These are phyloP conservation scores for Cantharis nigra DNA, from an alignment of 2,888 invertebrate genomes.

Conservation along the genomic window DNA sequence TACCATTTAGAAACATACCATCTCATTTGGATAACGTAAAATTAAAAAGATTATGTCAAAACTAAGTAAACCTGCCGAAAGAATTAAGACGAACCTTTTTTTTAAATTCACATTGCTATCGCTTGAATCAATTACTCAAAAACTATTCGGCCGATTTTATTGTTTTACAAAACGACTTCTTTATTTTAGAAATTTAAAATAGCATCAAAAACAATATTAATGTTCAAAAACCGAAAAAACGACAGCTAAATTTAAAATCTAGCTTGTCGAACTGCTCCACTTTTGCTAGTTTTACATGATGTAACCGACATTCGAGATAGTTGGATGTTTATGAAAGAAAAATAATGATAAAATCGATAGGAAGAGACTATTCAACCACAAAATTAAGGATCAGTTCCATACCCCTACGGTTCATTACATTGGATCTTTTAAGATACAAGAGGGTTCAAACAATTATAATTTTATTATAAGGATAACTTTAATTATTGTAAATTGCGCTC, in stretches of 20 bases:
- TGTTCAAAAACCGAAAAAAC: too few species aligned
- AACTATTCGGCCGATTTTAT: too few species aligned
- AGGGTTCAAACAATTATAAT: background rate
- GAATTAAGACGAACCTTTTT: too few species aligned
- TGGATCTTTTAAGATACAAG: background rate
- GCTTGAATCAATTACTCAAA: too few species aligned
- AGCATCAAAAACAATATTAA: too few species aligned
- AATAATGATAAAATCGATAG: background rate
- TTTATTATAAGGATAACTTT: background rate
- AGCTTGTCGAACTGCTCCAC: too few species aligned
- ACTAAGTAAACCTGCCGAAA: too few species aligned
- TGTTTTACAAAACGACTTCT: too few species aligned
- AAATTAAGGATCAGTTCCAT: background rate
- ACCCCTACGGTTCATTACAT: background rate
- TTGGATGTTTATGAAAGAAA: background rate
- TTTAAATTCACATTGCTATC: too few species aligned
- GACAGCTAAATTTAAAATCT: too few species aligned
- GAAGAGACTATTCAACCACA: background rate
- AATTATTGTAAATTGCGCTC: background rate
- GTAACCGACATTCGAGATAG: background rate
- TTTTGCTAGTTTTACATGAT: background rate
- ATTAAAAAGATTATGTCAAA: background rate
- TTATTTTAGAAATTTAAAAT: too few species aligned
- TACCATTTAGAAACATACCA: background rate
- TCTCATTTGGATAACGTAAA: background rate